Percentiles rank a stretch among this genome's conserved stretches.
Conservation (phyloP, 2,888 invertebrate genomes). For the Melanotus villosus region DNA sequence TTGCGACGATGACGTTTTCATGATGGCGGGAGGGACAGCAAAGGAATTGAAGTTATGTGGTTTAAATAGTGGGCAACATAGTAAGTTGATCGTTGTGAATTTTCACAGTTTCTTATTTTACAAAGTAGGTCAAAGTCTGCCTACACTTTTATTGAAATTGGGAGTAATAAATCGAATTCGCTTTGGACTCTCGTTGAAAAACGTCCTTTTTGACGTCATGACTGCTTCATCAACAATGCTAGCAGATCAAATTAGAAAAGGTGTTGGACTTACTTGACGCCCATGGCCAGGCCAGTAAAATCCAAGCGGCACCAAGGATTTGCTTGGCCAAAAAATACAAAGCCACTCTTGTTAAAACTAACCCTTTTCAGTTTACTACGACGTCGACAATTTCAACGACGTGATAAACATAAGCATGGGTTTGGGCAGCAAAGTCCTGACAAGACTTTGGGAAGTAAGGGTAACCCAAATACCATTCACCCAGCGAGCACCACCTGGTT, state of each 20-base stretch:
- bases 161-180: no score
- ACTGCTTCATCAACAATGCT: no score
- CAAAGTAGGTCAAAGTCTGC: no score
- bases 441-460: constrained; percentile 84
- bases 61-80: constrained; percentile 87
- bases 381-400: constrained; percentile 73
- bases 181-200: no score
- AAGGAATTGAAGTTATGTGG: constrained; percentile 80
- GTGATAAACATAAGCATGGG: constrained; percentile 70
- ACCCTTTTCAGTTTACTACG: constrained; percentile 76
- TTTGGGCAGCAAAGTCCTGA: constrained; percentile 75
- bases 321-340: background rate
- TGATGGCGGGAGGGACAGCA: constrained; percentile 73
- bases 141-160: no score
- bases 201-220: no score
- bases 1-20: constrained; percentile 83
- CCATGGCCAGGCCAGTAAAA: no score
- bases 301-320: no score
- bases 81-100: no score
- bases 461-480: constrained; percentile 84
- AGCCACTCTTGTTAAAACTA: background rate
- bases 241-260: no score
- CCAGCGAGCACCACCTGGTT: constrained; percentile 82
- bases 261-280: no score
- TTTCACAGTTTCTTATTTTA: no score